Conservation (phyloP, 1,140 invertebrate genomes). For the Lasaia peninsularis region DNA sequence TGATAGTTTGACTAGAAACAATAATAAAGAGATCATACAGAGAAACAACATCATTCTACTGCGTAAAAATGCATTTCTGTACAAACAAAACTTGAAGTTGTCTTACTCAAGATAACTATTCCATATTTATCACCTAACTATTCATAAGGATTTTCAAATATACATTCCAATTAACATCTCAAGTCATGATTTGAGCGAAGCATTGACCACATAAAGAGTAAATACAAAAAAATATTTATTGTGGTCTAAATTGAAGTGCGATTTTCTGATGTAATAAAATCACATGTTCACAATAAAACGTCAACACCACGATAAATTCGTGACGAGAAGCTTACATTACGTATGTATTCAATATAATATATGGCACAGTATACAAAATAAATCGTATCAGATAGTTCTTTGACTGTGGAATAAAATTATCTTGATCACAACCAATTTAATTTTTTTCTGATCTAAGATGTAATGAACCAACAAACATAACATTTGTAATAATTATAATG, state of each 20-base stretch:
- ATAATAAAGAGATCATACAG: slow-evolving; percentile 60
- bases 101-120: slow-evolving; percentile 11
- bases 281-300: too few species aligned
- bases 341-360: too few species aligned
- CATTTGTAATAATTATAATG: too few species aligned
- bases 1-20: slow-evolving; percentile 63
- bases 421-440: too few species aligned
- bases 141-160: slow-evolving; percentile 9
- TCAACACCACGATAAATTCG: neutral
- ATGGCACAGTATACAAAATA: too few species aligned
- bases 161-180: neutral
- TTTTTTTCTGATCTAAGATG: too few species aligned
- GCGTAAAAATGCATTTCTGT: slow-evolving; percentile 34
- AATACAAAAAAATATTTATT: neutral
- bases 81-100: slow-evolving; percentile 32
- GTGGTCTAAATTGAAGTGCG: neutral
- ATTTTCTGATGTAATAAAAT: too few species aligned
- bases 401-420: too few species aligned
- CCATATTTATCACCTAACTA: neutral
- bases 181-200: slow-evolving; percentile 3
- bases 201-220: neutral
- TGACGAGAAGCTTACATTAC: too few species aligned
- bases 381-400: too few species aligned
- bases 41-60: slow-evolving; percentile 27
- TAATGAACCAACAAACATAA: too few species aligned